These are phyloP conservation scores for Melospiza melodia DNA, from an alignment of 2,113 vertebrate species.

Conservation along the genomic window DNA sequence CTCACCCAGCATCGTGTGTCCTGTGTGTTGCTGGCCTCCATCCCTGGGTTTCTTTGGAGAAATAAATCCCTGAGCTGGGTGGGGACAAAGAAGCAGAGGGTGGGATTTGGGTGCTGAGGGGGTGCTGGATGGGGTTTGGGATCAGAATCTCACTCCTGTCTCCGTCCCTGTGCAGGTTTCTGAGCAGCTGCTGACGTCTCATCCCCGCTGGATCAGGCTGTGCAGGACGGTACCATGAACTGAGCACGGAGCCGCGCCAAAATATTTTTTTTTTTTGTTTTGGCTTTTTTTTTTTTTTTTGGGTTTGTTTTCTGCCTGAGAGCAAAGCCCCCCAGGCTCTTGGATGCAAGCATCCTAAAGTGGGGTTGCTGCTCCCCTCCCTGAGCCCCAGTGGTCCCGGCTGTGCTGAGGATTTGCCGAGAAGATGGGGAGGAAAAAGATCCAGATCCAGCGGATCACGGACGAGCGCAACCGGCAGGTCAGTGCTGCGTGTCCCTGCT, in stretches of 20 bases:
- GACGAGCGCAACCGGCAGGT: slow-evolving; percentile 98
- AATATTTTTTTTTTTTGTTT: background rate
- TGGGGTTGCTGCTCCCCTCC: background rate
- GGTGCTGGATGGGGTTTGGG: background rate
- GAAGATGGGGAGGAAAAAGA: slow-evolving; percentile 99
- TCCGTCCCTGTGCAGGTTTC: background rate
- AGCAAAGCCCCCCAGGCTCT: background rate
- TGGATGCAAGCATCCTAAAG: slow-evolving; percentile 70
- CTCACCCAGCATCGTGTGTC: background rate
- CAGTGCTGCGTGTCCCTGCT: background rate
- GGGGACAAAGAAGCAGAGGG: background rate
- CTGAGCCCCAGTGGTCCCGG: background rate
- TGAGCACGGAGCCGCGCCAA: background rate
- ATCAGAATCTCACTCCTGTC: background rate
- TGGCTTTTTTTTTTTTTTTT: background rate
- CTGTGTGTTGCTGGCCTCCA: background rate
- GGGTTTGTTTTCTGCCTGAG: background rate
- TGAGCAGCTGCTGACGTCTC: background rate
- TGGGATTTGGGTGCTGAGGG: fast-evolving
- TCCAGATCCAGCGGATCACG: slow-evolving; percentile 98
- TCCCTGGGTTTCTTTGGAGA: background rate
- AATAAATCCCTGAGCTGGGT: background rate
- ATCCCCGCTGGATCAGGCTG: background rate
- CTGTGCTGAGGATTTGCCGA: slow-evolving; percentile 54
- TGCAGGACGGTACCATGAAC: slow-evolving; percentile 69